Evolutionary conservation across 1,140 invertebrate species (phyloP).

Genomic region (Melipona quadrifasciata): DNA sequence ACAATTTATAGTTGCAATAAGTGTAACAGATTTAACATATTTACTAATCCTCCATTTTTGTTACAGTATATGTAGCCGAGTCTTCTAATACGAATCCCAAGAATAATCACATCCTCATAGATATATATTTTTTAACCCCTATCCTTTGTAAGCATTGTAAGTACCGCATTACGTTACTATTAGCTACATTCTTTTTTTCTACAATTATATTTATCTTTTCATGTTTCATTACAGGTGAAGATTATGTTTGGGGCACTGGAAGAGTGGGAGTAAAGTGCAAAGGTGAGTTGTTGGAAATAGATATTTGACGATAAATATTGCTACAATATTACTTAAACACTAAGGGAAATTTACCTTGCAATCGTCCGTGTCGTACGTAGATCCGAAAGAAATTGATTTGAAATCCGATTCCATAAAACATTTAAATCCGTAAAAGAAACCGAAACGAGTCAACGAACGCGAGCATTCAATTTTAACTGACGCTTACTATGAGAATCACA

Average conservation of each 20-base stretch:
- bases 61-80: constrained; percentile 76
- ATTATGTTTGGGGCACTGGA: constrained; percentile 85
- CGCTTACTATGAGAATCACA: not conserved
- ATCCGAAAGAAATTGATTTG: not conserved
- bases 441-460: not conserved
- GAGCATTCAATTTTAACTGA: not conserved
- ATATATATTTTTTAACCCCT: constrained; percentile 81
- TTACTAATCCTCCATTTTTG: constrained; percentile 31
- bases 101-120: constrained; percentile 73
- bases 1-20: not conserved
- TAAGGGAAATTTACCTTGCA: not conserved
- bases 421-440: not conserved
- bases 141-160: constrained; percentile 82
- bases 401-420: too few species aligned
- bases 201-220: not conserved
- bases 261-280: constrained; percentile 82
- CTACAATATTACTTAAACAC: not conserved
- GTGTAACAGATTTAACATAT: not conserved
- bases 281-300: constrained; percentile 73
- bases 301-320: not conserved
- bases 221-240: constrained; percentile 80
- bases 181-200: not conserved
- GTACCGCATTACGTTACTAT: constrained; percentile 65
- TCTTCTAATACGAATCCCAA: constrained; percentile 65
- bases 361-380: constrained; percentile 23